Conservation (phyloP, 2,888 invertebrate genomes). For the Latrodectus elegans region DNA sequence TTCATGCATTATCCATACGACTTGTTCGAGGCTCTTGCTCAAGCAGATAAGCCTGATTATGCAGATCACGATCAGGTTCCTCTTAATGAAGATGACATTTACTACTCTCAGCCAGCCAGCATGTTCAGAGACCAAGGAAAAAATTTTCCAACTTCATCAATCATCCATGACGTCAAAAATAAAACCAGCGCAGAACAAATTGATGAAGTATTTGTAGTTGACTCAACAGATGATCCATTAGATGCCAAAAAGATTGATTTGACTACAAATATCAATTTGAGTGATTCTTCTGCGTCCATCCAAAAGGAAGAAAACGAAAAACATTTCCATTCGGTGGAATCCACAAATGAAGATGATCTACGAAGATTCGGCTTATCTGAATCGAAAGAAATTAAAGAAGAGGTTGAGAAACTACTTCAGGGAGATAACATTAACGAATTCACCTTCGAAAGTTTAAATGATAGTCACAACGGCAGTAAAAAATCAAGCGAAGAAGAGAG, state of each 20-base stretch:
- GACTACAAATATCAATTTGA: neutral
- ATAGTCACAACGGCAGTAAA: too few relatives aligned
- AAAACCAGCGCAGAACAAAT: neutral
- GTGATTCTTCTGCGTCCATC: neutral
- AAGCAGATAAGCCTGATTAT: slow-evolving; percentile 30
- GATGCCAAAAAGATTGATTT: neutral
- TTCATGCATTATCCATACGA: slow-evolving; percentile 48
- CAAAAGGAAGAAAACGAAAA: neutral
- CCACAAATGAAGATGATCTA: too few relatives aligned
- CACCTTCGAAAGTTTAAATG: too few relatives aligned
- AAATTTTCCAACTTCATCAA: slow-evolving; percentile 38
- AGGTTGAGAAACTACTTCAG: too few relatives aligned
- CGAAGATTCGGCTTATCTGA: too few relatives aligned
- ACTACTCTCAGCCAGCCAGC: slow-evolving; percentile 39
- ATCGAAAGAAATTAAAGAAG: too few relatives aligned
- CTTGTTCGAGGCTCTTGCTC: slow-evolving; percentile 42
- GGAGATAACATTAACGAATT: too few relatives aligned
- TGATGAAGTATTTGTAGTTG: neutral
- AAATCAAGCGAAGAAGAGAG: neutral
- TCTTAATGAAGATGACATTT: slow-evolving; percentile 25
- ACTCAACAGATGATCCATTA: neutral
- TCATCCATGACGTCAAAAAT: slow-evolving; percentile 18
- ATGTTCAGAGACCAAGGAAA: slow-evolving; percentile 42
- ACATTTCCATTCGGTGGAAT: too few relatives aligned
- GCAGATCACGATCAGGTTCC: slow-evolving; percentile 11